Base-by-base conservation (phyloP, 2,113 vertebrate species). In the Onychostruthus taczanowskii region DNA sequence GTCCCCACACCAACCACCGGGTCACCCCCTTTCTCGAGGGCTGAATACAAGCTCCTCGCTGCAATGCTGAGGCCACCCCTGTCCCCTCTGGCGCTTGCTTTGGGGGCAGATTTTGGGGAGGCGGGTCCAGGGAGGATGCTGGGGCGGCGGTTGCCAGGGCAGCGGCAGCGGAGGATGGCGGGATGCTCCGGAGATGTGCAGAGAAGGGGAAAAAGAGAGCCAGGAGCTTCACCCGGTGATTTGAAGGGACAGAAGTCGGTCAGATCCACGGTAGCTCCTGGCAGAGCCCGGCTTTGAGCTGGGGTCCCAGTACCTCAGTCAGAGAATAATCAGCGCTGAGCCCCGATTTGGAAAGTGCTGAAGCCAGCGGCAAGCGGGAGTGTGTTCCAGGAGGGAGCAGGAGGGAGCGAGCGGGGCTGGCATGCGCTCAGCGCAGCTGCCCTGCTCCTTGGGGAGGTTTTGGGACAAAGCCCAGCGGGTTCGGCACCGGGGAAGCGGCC, bases 131-230 rank as follows among this genome's bases (percentile, higher is more conserved):
- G 74, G 91, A 89, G 37, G 94, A 94, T 92, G 85, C 93, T 56
- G 92, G 90, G 95, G 94, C 30, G 94, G 93, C 50, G 56, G 98
- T 97, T 98, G 97, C 98, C 97, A 97, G 92, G 97, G 97, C 89
- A 98, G 98, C 98, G 8, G 96, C 97, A 97, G 97, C 77, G 69
- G 87, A 97, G 98, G 97, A 98, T 98, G 97, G 97, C 90, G 97
- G 98, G 98, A 98, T 98, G 98, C 97, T 98, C 97, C 84, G 73
- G 97, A 97, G 97, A 98, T 96, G 96, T 94, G 96, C 95, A 94
- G 95, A 96, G 97, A 98, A 98, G 97, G 87, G 96, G 92, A 94
- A 97, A 94, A 88, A 89, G 68, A 39, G 79, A 93, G 52, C 46
- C 4, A 1, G 44, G 83, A 93, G 75, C 79, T 85, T 50, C 8